Base-by-base conservation (phyloP, 2,797 vertebrate species). In the Hozukius guyotensis region DNA sequence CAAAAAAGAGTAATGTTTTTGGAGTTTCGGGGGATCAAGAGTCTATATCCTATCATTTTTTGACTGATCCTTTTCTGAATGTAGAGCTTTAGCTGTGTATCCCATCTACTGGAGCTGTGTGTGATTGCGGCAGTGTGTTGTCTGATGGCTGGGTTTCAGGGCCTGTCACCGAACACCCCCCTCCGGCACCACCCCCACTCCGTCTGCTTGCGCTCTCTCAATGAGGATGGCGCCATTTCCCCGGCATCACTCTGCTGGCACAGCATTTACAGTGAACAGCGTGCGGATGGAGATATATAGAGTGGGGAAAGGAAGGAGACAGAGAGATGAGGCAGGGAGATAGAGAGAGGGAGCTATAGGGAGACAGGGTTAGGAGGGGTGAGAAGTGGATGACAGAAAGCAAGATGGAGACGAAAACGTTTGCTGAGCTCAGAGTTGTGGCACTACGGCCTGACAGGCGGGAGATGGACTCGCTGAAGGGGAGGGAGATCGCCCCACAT, bases 371-470 rank as follows among this genome's bases (percentile, higher is more conserved):
- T 72, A 86, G 80, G 80, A 84, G 75, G 84, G 87, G 71, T 80
- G 81, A 84, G 87, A 87, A 82, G 78, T 68, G 65, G 88, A 90
- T 93, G 89, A 92, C 90, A 87, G 88, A 83, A 82, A 88, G 82
- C 74, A 90, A 92, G 93, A 93, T 91, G 84, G 86, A 91, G 89
- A 87, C 42, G 59, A 82, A 89, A 90, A 84, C 75, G 78, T 94
- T 94, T 93, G 92, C 90, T 90, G 85, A 92, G 89, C 87, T 92
- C 88, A 76, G 86, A 93, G 83, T 83, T 89, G 83, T 86, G 83
- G 85, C 76, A 77, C 78, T 72, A 36, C 4, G 80, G 78, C 73
- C 90, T 84, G 85, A 87, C 70, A 66, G 84, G 68, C 77, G 66
- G 77, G 61, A 84, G 83, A 88, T 85, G 86, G 78, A 83, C 78